These are phyloP conservation scores for Allobates femoralis DNA, from an alignment of 2,797 vertebrate species.

Conservation along the genomic window DNA sequence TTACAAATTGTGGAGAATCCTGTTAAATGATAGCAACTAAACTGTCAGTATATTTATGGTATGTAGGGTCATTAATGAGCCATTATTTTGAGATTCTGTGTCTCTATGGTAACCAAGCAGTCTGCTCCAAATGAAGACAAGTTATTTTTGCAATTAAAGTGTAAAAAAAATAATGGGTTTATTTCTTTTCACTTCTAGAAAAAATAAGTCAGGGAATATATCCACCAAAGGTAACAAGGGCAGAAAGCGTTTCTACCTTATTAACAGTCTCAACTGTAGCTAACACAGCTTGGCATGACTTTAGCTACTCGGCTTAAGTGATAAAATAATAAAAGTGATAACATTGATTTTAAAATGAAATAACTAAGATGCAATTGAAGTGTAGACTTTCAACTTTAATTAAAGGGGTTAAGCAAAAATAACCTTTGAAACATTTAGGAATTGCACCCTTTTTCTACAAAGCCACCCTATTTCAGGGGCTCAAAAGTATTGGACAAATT, in stretches of 20 bases:
- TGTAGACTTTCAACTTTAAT: too few relatives aligned
- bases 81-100: not conserved
- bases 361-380: too few relatives aligned
- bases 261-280: slow-evolving; percentile 49
- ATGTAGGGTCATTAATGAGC: not conserved
- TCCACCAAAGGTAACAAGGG: slow-evolving; percentile 80
- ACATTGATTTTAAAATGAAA: too few relatives aligned
- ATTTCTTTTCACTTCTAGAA: slow-evolving; percentile 79
- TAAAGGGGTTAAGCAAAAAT: too few relatives aligned
- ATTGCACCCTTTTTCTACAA: too few relatives aligned
- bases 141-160: not conserved
- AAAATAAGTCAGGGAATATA: slow-evolving; percentile 80
- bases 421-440: too few relatives aligned
- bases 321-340: too few relatives aligned
- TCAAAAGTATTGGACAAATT: too few relatives aligned
- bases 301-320: not conserved
- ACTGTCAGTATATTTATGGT: not conserved
- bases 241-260: slow-evolving; percentile 46
- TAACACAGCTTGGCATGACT: slow-evolving; percentile 45
- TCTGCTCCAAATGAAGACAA: not conserved
- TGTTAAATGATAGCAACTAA: not conserved
- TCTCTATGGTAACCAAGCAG: not conserved
- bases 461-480: too few relatives aligned
- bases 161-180: slow-evolving; percentile 1
- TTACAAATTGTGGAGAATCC: not conserved